Evolutionary conservation across 1,140 invertebrate genomes (phyloP), one percentile per base, ranked within the genome.

Genomic region (Lithobius niger): DNA sequence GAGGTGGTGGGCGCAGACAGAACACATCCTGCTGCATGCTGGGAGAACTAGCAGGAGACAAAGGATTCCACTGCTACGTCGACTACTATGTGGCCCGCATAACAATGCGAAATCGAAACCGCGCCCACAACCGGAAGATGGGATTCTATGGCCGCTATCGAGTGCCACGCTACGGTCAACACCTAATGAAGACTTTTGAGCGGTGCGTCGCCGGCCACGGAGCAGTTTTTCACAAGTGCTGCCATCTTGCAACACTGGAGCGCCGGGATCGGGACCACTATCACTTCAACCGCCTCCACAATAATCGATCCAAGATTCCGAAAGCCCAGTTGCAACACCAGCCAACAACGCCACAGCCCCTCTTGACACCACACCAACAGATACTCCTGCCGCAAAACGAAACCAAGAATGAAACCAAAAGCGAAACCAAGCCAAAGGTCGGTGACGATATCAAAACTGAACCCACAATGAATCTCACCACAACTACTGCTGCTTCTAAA

Each of bases 11-110:
- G n/a, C n/a, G n/a, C n/a, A n/a, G 52, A 3, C 52, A 59, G 49
- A 55, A 62, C 19, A 45, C 49, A 13, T 57, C 63, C 0, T 68
- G 66, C 31, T 68, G 66, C 52, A 62, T 63, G 57, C 50, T 68
- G 24, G 66, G 66, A 16, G 50, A 56, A 26, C 40, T 68, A 27
- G 66, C 66, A 2, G 66, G 66, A 1, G 59, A 66, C 44, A 68
- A 66, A 58, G 66, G 66, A 16, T 68, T 65, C 57, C 63, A 66
- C 42, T 68, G 66, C 49, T 57, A 60, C 27, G 64, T 61, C 2
- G 50, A 60, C 2, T 66, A 65, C 47, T 68, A 68, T 54, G 49
- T 54, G 1, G 54, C 57, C 3, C 56, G 60, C 4, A 54, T 67
- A 4, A 16, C 55, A 13, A 36, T 54, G 27, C 56, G 66, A 13